Evolutionary conservation across 2,113 vertebrate species (phyloP).

Genomic region (Falcunculus frontatus): DNA sequence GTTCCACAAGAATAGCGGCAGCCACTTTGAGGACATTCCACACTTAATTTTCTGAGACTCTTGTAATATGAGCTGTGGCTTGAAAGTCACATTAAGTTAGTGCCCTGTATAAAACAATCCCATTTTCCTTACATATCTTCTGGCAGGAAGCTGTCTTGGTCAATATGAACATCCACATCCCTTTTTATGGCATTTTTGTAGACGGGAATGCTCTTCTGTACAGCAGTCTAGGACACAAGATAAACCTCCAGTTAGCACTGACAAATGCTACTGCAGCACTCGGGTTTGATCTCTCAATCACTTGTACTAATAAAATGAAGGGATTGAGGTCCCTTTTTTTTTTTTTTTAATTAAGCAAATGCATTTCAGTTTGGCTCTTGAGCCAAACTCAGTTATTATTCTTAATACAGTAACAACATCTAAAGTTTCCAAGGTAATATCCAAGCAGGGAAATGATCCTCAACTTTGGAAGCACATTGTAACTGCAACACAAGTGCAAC

Average conservation of each 20-base stretch:
- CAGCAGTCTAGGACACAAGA: slow-evolving; percentile 75
- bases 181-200: slow-evolving; percentile 89
- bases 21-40: neutral
- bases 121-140: slow-evolving; percentile 83
- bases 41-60: neutral
- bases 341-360: neutral
- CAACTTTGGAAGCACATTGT: neutral
- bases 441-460: neutral
- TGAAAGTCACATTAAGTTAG: neutral
- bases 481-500: neutral
- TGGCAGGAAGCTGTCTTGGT: slow-evolving; percentile 87
- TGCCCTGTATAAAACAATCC: neutral
- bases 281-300: neutral
- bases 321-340: neutral
- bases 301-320: neutral
- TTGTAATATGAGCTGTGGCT: neutral
- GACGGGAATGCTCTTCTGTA: slow-evolving; percentile 87
- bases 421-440: neutral
- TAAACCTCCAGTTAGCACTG: neutral
- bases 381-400: neutral
- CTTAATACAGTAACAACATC: neutral
- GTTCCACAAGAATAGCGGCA: neutral
- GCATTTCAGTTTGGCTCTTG: neutral
- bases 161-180: slow-evolving; percentile 86
- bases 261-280: neutral